Percentiles rank a stretch among this genome's conserved stretches.
Conservation (phyloP, 2,113 vertebrate genomes). For the Carassius carassius region DNA sequence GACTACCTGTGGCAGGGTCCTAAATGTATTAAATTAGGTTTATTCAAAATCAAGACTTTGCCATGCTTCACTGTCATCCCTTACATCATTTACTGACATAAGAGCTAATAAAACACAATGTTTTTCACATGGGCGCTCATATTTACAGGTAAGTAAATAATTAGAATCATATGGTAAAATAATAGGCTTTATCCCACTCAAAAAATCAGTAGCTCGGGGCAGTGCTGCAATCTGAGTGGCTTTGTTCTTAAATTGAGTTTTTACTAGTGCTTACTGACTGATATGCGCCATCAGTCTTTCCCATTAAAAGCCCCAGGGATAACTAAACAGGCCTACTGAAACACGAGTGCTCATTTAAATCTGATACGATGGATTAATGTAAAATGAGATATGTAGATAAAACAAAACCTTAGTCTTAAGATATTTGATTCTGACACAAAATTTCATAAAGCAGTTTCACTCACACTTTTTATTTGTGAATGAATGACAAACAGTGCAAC, state of each 20-base stretch:
- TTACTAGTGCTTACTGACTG: conserved; percentile 50
- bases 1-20: conserved; percentile 69
- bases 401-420: background rate
- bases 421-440: background rate
- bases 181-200: conserved; percentile 73
- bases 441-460: background rate
- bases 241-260: conserved; percentile 53
- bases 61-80: conserved; percentile 51
- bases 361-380: background rate
- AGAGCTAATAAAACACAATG: conserved; percentile 73
- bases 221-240: conserved; percentile 70
- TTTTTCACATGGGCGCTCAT: conserved; percentile 73
- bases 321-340: conserved; percentile 40
- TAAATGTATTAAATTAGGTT: conserved; percentile 72
- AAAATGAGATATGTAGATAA: conserved; percentile 25
- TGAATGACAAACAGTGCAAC: background rate
- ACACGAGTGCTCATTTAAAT: conserved; percentile 27
- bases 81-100: conserved; percentile 66
- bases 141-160: conserved; percentile 75
- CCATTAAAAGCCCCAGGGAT: conserved; percentile 47
- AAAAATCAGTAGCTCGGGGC: conserved; percentile 74
- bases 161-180: conserved; percentile 78
- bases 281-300: conserved; percentile 51
- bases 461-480: background rate
- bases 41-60: conserved; percentile 70